Evolutionary conservation across 1,140 invertebrate genomes (phyloP).

Genomic region (Trypoxylus dichotomus): DNA sequence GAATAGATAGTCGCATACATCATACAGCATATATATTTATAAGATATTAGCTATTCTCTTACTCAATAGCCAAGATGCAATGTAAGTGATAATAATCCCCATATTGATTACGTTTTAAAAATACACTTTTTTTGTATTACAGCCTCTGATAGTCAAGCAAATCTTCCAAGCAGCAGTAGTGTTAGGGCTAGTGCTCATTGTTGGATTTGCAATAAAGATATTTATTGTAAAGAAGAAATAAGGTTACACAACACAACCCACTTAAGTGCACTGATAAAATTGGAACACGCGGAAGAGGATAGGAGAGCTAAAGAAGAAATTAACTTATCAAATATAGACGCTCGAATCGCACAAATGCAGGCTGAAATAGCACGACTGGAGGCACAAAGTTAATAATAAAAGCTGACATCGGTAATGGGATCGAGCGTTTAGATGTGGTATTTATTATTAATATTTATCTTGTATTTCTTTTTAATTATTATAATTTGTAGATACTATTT

Average conservation of each 20-base stretch:
- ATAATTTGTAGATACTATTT: slow-evolving; percentile 17
- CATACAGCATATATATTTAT: neutral
- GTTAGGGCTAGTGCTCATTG: neutral
- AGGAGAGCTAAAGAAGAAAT: neutral
- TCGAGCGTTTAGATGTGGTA: slow-evolving; percentile 4
- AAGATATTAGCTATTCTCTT: slow-evolving; percentile 16
- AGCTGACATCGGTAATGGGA: slow-evolving; percentile 4
- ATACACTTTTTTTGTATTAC: slow-evolving; percentile 9
- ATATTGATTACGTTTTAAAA: slow-evolving; percentile 19
- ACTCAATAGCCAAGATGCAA: slow-evolving; percentile 7
- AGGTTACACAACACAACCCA: slow-evolving; percentile 13
- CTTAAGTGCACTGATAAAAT: neutral
- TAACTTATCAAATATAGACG: neutral
- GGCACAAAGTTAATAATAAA: slow-evolving; percentile 1
- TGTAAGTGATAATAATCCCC: slow-evolving; percentile 16
- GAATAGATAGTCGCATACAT: slow-evolving; percentile 16
- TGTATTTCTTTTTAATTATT: slow-evolving; percentile 17
- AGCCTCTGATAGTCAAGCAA: slow-evolving; percentile 9
- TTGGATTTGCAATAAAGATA: slow-evolving; percentile 11
- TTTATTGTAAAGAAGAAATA: neutral
- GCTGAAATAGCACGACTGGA: too few species aligned
- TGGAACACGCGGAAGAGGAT: neutral
- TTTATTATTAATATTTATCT: slow-evolving; percentile 15
- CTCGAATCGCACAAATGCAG: neutral
- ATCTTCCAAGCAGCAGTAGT: slow-evolving; percentile 15